These are phyloP conservation scores for Tragelaphus imberbis DNA, from an alignment of 2,113 vertebrate species.

Conservation along the genomic window DNA sequence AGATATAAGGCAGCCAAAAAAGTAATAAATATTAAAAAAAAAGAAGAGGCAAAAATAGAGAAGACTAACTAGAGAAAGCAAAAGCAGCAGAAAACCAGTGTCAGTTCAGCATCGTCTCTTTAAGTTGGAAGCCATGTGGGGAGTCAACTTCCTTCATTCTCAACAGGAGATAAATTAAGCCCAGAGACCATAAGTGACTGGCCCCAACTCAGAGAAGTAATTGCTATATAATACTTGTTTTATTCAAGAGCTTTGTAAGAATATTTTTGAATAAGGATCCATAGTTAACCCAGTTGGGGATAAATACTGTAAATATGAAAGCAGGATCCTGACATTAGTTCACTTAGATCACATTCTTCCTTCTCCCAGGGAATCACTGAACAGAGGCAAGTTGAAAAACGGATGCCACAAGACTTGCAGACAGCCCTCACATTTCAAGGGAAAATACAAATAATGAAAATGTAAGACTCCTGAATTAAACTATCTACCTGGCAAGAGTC, in stretches of 20 bases:
- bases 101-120: rapidly evolving
- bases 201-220: not conserved
- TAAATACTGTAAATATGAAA: not conserved
- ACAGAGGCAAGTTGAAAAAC: not conserved
- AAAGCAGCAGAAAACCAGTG: rapidly evolving
- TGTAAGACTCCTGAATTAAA: not conserved
- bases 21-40: not conserved
- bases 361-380: not conserved
- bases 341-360: not conserved
- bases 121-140: rapidly evolving
- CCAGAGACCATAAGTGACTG: not conserved
- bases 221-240: not conserved
- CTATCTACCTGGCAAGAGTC: not conserved
- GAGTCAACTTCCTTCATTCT: too few relatives aligned
- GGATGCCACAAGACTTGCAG: not conserved
- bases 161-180: not conserved
- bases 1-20: not conserved
- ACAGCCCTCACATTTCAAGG: not conserved
- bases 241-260: not conserved
- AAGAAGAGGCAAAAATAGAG: not conserved
- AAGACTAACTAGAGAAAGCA: not conserved
- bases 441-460: slow-evolving; percentile 16
- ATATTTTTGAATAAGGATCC: not conserved
- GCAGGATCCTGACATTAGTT: not conserved
- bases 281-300: not conserved